Conservation (phyloP, 2,113 vertebrate genomes). For the Circaetus cinerascens region DNA sequence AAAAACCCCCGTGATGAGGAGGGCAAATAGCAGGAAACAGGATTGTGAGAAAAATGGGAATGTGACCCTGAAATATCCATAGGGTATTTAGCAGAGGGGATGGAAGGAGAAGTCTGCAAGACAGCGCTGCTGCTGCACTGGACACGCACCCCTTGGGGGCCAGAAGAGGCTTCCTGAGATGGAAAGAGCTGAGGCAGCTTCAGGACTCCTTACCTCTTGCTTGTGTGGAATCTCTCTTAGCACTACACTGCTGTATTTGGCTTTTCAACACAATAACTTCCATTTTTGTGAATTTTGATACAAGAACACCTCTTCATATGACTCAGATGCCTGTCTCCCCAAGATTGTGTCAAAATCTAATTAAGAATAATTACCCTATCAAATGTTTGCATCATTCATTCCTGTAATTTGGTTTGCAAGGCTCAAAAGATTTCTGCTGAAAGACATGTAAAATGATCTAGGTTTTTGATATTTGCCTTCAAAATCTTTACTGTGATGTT, state of each 20-base stretch:
- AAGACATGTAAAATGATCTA: not conserved
- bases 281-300: not conserved
- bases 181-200: not conserved
- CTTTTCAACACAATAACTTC: not conserved
- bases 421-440: not conserved
- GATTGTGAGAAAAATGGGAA: not conserved
- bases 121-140: not conserved
- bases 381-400: not conserved
- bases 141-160: not conserved
- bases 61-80: not conserved
- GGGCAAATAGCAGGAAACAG: not conserved
- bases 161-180: not conserved
- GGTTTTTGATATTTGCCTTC: not conserved
- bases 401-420: not conserved
- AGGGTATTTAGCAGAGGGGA: not conserved
- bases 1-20: not conserved
- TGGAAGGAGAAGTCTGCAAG: not conserved
- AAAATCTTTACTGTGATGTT: not conserved
- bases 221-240: not conserved
- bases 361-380: slow-evolving; percentile 8
- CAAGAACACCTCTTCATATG: not conserved
- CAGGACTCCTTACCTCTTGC: not conserved
- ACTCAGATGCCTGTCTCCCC: not conserved
- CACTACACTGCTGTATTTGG: not conserved
- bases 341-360: not conserved